Evolutionary conservation across 30 jellyfish, hydroid and myxozoan species (phyloP).

Genomic region (Cassiopea xamachana): DNA sequence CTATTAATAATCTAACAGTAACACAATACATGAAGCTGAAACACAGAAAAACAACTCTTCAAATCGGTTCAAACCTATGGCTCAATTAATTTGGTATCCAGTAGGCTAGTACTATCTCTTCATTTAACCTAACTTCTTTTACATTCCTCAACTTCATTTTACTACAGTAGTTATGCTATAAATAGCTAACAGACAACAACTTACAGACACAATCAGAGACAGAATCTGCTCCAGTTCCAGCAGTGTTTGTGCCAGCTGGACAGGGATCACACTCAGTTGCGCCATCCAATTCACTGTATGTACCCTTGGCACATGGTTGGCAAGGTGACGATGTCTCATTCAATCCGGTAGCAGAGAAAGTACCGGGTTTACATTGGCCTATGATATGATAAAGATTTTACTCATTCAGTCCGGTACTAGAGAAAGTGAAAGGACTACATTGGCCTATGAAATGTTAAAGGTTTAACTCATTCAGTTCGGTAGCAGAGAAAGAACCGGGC

Average conservation of each 20-base stretch:
- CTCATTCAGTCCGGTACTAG: constrained; percentile 75
- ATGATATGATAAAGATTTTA: no score
- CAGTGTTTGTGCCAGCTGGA: constrained; percentile 72
- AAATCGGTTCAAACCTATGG: no score
- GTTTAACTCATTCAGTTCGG: constrained; percentile 60
- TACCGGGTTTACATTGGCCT: constrained; percentile 85
- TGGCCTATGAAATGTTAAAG: neutral
- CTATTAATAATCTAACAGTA: no score
- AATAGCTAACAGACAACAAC: neutral
- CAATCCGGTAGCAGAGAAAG: constrained; percentile 76
- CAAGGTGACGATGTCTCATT: constrained; percentile 73
- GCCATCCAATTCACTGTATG: constrained; percentile 71
- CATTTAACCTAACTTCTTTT: no score
- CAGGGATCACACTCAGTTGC: constrained; percentile 73
- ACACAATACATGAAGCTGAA: no score
- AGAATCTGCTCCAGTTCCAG: constrained; percentile 42
- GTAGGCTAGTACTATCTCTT: no score
- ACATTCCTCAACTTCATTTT: no score
- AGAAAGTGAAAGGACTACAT: constrained; percentile 79
- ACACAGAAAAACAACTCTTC: no score
- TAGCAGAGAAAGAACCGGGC: constrained; percentile 81
- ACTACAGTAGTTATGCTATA: neutral
- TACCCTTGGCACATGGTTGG: constrained; percentile 75
- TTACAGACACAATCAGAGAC: constrained; percentile 51
- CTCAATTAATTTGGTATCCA: no score